Base-by-base conservation (phyloP, 2,888 invertebrate species). In the Polydrusus tereticollis region DNA sequence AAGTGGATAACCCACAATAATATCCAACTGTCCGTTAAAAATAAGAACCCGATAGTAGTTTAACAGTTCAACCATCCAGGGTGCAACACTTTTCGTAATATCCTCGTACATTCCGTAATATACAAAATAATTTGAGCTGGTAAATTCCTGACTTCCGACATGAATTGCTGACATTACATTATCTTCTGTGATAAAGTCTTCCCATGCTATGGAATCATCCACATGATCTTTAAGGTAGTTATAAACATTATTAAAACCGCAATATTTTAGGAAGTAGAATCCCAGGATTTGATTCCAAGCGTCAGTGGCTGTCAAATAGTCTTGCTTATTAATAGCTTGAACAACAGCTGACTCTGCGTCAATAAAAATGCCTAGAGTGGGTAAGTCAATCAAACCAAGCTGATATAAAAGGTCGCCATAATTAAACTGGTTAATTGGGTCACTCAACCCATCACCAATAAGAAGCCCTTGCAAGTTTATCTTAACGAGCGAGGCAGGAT, bases 21-120 rank as follows among this genome's bases (percentile, higher is more conserved):
- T 92, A 83, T 98, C 97, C 75, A 97, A 83, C 82, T 97, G 97
- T 0, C 97, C 97, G 82, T 92, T 96, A 84, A 97, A 97, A 72
- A 96, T 88, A 45, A 96, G 88, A 12, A 95, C 90, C 82, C 88
- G 87, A 80, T 93, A 93, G 77, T 90, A 85, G 33, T 90, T 87
- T 0, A 94, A 82, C 0, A 95, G 85, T 77, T 92, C 91, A 0
- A 89, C 87, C 65, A 95, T 86, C 89, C 92, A 91, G 0, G 89
- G 89, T 5, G 93, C 92, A 7, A 95, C 91, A 0, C 93, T 92
- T 80, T 94, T 90, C 92, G 96, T 93, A 0, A 96, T 88, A 83
- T 98, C 97, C 38, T 87, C 85, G 75, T 89, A 89, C 18, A 97
- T 84, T 82, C 92, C 88, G 5, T 87, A 79, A 82, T 95, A 94